A percentile compares a stretch with the other conserved stretches of the same genome.
Evolutionary conservation across 2,888 invertebrate species (phyloP).

Genomic region (Pachydiplax longipennis): DNA sequence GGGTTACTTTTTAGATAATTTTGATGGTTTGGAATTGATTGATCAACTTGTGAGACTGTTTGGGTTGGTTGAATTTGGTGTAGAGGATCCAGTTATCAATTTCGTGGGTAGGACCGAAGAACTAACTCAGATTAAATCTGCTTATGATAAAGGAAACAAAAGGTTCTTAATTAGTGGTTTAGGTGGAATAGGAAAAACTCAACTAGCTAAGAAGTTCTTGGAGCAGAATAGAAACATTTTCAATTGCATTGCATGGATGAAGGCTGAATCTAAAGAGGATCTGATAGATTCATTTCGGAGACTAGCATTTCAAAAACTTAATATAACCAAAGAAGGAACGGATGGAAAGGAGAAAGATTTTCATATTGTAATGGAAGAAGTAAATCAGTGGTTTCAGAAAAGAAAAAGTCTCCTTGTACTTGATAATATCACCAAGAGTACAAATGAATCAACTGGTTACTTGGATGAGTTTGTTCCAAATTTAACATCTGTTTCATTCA

Average conservation of each 20-base stretch:
- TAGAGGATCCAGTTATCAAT: too few relatives aligned
- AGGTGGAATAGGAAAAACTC: neutral
- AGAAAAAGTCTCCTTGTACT: neutral
- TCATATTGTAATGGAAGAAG: neutral
- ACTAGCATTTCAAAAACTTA: neutral
- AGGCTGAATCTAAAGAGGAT: neutral
- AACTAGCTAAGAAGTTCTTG: neutral
- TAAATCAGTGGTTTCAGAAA: neutral
- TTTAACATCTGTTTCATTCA: neutral
- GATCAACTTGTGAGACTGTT: too few relatives aligned
- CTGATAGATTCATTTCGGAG: neutral
- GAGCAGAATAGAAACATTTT: neutral
- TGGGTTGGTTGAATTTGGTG: too few relatives aligned
- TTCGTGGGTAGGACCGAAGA: too few relatives aligned
- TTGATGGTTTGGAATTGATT: too few relatives aligned
- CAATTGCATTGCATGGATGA: neutral
- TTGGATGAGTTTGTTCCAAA: neutral
- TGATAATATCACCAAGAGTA: neutral
- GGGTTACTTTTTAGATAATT: too few relatives aligned
- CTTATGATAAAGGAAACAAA: too few relatives aligned
- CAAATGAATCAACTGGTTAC: neutral
- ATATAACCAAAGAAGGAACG: neutral
- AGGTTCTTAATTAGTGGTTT: neutral
- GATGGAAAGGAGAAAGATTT: neutral
- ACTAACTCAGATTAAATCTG: too few relatives aligned